Conservation (phyloP, 2,888 invertebrate genomes). For the Leucophenga maculata region DNA sequence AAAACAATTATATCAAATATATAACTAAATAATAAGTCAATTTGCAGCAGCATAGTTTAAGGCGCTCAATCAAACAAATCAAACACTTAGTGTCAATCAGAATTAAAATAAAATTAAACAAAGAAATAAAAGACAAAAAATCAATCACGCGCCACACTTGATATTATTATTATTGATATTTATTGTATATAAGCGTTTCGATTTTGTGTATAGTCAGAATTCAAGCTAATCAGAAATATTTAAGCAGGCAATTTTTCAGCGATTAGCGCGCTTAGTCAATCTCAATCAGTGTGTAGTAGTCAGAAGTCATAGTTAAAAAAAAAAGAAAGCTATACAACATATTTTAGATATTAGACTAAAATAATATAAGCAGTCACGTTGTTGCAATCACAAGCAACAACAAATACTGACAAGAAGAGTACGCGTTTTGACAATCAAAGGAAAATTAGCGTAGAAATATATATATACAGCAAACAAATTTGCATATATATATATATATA, state of each 20-base stretch:
- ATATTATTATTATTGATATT: no score
- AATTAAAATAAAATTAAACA: no score
- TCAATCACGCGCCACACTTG: no score
- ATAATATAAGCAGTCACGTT: background rate
- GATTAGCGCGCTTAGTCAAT: background rate
- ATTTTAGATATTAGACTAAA: background rate
- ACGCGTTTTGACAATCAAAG: constrained; percentile 73
- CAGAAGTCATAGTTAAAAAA: background rate
- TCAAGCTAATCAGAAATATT: background rate
- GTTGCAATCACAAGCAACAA: background rate
- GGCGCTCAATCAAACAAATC: no score
- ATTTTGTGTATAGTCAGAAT: background rate
- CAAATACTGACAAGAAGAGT: constrained; percentile 61
- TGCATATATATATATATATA: constrained; percentile 35
- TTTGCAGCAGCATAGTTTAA: constrained; percentile 1
- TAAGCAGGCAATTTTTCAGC: background rate
- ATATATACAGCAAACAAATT: constrained; percentile 31
- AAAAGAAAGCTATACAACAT: background rate
- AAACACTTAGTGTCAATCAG: no score
- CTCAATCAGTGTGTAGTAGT: no score
- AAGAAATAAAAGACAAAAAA: no score
- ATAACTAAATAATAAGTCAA: background rate
- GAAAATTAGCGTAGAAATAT: constrained; percentile 67
- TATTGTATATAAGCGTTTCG: no score
- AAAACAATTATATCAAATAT: constrained; percentile 44